phyloP scores from a whole-genome alignment of 2,797 vertebrate species.

The Pachyuromys duprasi region DNA sequence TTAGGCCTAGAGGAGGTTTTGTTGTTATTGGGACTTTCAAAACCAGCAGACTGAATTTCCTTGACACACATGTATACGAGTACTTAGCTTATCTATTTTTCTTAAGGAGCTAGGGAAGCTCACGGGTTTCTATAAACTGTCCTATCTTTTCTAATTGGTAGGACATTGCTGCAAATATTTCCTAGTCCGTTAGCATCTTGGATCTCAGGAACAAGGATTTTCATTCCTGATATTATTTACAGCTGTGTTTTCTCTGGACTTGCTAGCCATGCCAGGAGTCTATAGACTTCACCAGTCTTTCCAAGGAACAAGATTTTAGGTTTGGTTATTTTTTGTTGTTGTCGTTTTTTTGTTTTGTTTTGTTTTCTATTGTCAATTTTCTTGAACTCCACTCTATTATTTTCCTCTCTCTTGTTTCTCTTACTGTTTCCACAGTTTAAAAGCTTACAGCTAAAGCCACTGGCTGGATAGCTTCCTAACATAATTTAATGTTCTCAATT shows the following conservation, averaged over 20 bases:
- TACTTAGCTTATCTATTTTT: background rate
- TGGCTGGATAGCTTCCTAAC: background rate
- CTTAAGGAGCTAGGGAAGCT: background rate
- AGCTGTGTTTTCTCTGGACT: background rate
- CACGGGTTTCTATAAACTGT: background rate
- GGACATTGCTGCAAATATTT: background rate
- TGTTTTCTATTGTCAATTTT: background rate
- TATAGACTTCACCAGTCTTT: background rate
- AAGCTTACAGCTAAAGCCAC: background rate
- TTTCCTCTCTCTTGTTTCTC: slow-evolving; percentile 16
- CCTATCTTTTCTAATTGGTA: background rate
- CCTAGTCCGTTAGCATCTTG: background rate
- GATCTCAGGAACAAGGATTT: background rate
- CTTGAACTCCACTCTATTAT: background rate
- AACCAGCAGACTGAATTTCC: background rate
- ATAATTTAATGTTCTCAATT: background rate
- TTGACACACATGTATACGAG: background rate
- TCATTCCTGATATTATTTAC: background rate
- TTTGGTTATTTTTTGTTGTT: background rate
- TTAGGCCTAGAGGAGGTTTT: background rate
- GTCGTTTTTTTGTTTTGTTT: background rate
- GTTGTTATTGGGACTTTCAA: background rate
- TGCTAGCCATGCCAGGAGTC: background rate
- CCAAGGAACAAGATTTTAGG: background rate
- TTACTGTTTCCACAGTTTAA: background rate